Percentiles rank a stretch among this genome's conserved stretches.
These are phyloP conservation scores for Sylvilagus floridanus DNA, from an alignment of 2,797 vertebrate genomes.

Conservation along the genomic window DNA sequence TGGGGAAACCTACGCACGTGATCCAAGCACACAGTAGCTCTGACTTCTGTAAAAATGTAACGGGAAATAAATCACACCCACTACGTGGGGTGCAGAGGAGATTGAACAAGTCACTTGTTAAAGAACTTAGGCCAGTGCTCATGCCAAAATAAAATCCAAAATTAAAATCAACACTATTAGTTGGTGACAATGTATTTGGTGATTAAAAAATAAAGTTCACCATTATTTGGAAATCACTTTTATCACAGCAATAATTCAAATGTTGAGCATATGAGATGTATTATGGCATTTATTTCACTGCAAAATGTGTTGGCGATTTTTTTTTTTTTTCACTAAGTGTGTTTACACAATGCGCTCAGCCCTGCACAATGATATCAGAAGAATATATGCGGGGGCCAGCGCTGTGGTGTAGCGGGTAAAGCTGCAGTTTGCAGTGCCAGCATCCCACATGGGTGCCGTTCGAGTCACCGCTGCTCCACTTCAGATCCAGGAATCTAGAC, in stretches of 20 bases:
- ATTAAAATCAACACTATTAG: background rate
- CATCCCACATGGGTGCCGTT: too few relatives aligned
- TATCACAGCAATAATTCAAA: background rate
- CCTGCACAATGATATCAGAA: background rate
- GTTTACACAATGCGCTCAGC: background rate
- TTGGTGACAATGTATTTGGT: background rate
- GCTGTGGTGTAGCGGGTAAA: too few relatives aligned
- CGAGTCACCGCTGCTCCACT: too few relatives aligned
- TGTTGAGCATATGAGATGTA: background rate
- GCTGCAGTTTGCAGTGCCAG: too few relatives aligned
- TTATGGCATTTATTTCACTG: background rate
- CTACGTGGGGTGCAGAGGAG: background rate
- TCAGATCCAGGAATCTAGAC: too few relatives aligned
- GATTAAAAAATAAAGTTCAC: background rate
- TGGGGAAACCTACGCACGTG: background rate
- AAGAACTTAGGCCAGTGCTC: background rate
- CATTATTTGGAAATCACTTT: constrained; percentile 12
- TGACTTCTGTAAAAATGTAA: constrained; percentile 10
- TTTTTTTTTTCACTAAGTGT: background rate
- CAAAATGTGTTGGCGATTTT: constrained; percentile 2
- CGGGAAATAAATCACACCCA: background rate
- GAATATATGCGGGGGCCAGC: background rate
- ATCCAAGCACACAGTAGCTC: background rate
- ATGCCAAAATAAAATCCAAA: background rate
- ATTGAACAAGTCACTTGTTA: background rate